Percentiles rank a stretch among this genome's conserved stretches.
phyloP scores from a whole-genome alignment of 2,888 invertebrate species.

The Caenorhabditis plicata region DNA sequence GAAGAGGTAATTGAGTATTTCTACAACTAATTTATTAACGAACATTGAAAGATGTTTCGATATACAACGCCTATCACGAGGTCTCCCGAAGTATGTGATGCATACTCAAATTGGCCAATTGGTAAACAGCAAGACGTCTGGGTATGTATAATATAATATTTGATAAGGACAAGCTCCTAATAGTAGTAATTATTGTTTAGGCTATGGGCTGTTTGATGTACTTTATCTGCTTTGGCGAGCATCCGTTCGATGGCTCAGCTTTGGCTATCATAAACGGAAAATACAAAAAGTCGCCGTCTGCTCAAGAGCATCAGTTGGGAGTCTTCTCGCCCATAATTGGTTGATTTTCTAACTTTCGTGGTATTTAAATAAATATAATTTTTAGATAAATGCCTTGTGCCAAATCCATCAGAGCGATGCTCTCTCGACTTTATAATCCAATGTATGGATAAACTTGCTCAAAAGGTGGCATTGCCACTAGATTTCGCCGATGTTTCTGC shows the following conservation, averaged over 20 bases:
- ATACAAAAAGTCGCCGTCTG: slow-evolving; percentile 28
- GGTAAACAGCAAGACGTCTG: slow-evolving; percentile 32
- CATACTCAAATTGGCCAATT: slow-evolving; percentile 28
- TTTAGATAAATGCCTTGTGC: slow-evolving; percentile 25
- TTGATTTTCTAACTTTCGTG: not conserved
- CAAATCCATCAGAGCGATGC: slow-evolving; percentile 24
- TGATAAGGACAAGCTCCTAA: not conserved
- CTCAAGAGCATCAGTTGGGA: slow-evolving; percentile 16
- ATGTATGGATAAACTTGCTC: too few relatives aligned
- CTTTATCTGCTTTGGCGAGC: slow-evolving; percentile 27
- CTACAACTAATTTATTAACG: not conserved
- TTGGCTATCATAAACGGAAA: slow-evolving; percentile 34
- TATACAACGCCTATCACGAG: slow-evolving; percentile 33
- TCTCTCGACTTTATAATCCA: too few relatives aligned
- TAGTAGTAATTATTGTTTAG: too few relatives aligned
- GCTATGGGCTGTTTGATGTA: slow-evolving; percentile 32
- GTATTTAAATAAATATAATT: not conserved
- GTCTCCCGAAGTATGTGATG: slow-evolving; percentile 32
- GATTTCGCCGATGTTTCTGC: slow-evolving; percentile 26
- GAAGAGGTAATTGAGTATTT: slow-evolving; percentile 14
- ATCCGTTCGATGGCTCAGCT: slow-evolving; percentile 28
- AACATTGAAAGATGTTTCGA: slow-evolving; percentile 14
- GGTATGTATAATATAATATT: slow-evolving; percentile 1
- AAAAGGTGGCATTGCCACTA: too few relatives aligned
- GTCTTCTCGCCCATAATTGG: slow-evolving; percentile 22